Evolutionary conservation across 2,888 invertebrate species (phyloP).

Genomic region (Oxycera nigricornis): DNA sequence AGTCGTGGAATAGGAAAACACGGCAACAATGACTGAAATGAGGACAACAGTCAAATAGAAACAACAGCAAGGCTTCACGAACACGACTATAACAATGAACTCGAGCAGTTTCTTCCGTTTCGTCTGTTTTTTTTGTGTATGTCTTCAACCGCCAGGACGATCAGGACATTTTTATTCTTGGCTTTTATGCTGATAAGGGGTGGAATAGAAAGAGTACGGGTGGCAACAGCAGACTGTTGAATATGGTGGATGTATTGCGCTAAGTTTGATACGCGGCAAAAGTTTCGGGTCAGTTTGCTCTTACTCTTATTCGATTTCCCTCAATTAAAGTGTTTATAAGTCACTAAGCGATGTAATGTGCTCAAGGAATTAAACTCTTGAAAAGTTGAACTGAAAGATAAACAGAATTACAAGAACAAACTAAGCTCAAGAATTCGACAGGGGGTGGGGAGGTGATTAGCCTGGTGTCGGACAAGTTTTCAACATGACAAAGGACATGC

Average conservation of each 20-base stretch:
- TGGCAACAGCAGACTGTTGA: slow-evolving; percentile 18
- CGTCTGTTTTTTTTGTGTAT: not conserved
- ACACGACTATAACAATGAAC: slow-evolving; percentile 38
- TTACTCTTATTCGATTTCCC: slow-evolving; percentile 28
- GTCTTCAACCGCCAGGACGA: not conserved
- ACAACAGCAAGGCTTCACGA: slow-evolving; percentile 34
- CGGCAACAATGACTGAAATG: slow-evolving; percentile 33
- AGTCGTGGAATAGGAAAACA: not conserved
- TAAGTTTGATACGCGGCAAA: slow-evolving; percentile 15
- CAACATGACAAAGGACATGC: no score
- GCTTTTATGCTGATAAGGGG: not conserved
- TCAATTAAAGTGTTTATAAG: slow-evolving; percentile 18
- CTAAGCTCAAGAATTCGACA: no score
- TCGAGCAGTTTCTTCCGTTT: slow-evolving; percentile 36
- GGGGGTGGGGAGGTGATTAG: no score
- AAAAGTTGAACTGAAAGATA: not conserved
- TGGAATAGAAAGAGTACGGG: not conserved
- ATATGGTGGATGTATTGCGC: slow-evolving; percentile 7
- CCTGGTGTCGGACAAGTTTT: no score
- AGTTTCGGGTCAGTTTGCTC: slow-evolving; percentile 1
- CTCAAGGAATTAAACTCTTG: not conserved
- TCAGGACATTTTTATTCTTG: slow-evolving; percentile 6
- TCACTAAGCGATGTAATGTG: slow-evolving; percentile 3
- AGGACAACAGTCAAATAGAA: slow-evolving; percentile 34
- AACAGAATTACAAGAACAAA: no score